These are phyloP conservation scores for Synchiropus splendidus DNA, from an alignment of 2,113 vertebrate species.

Conservation along the genomic window DNA sequence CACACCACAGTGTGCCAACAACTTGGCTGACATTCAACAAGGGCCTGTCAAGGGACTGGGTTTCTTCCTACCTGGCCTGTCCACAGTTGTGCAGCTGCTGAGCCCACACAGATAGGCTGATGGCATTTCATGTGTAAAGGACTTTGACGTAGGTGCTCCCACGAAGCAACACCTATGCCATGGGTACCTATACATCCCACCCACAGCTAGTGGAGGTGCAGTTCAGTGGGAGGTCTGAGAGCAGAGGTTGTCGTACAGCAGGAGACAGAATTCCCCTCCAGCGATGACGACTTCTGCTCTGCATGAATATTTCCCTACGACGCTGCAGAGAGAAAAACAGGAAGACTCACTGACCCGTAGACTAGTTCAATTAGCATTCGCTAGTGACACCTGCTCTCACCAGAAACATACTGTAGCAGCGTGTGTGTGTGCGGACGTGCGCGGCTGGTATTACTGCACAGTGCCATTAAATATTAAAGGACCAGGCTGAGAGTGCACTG, in stretches of 20 bases:
- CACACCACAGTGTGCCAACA: too few relatives aligned
- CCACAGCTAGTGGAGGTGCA: too few relatives aligned
- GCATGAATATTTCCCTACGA: slow-evolving; percentile 24
- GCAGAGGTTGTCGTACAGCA: slow-evolving; percentile 8
- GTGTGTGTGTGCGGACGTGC: slow-evolving; percentile 19
- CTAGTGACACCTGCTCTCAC: slow-evolving; percentile 66
- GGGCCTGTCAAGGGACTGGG: too few relatives aligned
- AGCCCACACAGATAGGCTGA: too few relatives aligned
- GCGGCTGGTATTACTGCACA: slow-evolving; percentile 65
- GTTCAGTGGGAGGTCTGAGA: neutral
- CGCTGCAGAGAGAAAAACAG: slow-evolving; percentile 37
- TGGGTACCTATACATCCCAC: too few relatives aligned
- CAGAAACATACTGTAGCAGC: slow-evolving; percentile 17
- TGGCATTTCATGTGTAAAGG: too few relatives aligned
- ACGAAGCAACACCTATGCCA: too few relatives aligned
- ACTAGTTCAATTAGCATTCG: slow-evolving; percentile 68
- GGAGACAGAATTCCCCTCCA: slow-evolving; percentile 24
- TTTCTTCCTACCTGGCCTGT: too few relatives aligned
- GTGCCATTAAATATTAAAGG: slow-evolving; percentile 73
- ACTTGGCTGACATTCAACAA: too few relatives aligned
- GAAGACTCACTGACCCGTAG: slow-evolving; percentile 65
- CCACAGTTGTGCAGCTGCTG: too few relatives aligned
- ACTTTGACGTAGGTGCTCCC: too few relatives aligned
- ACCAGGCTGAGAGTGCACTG: slow-evolving; percentile 57
- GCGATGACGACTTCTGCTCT: slow-evolving; percentile 21